Percentiles rank a stretch among this genome's conserved stretches.
These are phyloP conservation scores for Hycleus cichorii DNA, from an alignment of 1,140 invertebrate genomes.

Conservation along the genomic window DNA sequence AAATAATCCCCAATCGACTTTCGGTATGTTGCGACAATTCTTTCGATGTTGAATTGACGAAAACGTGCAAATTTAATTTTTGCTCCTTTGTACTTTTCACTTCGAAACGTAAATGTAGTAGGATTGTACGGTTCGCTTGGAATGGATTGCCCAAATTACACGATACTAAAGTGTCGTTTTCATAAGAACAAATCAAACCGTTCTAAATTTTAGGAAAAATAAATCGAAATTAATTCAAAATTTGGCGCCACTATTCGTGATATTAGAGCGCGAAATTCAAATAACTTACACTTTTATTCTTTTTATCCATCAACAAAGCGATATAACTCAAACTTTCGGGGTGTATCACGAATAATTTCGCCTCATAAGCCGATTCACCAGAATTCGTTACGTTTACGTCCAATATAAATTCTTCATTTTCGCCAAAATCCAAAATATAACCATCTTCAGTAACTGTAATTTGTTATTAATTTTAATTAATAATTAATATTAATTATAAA, in stretches of 20 bases:
- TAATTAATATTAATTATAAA: neutral
- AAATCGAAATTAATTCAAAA: neutral
- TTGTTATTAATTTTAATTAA: neutral
- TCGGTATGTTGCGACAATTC: conserved; percentile 53
- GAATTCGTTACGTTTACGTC: conserved; percentile 68
- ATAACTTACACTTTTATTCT: conserved; percentile 24
- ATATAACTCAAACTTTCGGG: conserved; percentile 67
- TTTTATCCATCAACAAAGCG: neutral
- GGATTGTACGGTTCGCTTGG: conserved; percentile 51
- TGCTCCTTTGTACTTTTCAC: conserved; percentile 60
- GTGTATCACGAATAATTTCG: conserved; percentile 72
- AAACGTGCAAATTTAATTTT: conserved; percentile 62
- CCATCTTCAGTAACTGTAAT: conserved; percentile 34
- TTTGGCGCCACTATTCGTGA: neutral
- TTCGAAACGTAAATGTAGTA: conserved; percentile 71
- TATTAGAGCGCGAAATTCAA: neutral
- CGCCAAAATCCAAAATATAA: conserved; percentile 59
- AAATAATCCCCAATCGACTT: conserved; percentile 49
- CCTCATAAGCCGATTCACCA: conserved; percentile 86
- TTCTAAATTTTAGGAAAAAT: conserved; percentile 1
- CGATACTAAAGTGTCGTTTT: conserved; percentile 65
- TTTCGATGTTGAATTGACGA: conserved; percentile 83
- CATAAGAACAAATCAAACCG: conserved; percentile 52
- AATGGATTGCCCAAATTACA: conserved; percentile 89
- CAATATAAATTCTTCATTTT: conserved; percentile 68